Conservation (phyloP, 2,888 invertebrate genomes). For the Agonopterix alstromeriana region DNA sequence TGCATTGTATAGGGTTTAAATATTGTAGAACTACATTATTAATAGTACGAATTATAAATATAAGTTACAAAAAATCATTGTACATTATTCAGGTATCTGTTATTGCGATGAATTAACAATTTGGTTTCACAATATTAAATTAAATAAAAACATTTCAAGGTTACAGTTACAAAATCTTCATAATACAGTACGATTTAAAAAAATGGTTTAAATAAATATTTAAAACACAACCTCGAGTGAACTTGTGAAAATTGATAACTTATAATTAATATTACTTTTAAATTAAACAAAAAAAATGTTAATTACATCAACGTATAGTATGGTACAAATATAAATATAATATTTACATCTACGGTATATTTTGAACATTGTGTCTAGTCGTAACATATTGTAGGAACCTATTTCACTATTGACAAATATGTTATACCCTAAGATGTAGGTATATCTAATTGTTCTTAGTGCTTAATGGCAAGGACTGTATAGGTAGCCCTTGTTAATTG, state of each 20-base stretch:
- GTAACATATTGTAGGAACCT: slow-evolving; percentile 4
- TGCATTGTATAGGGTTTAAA: too few species aligned
- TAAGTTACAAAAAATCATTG: slow-evolving; percentile 42
- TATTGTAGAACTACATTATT: neutral
- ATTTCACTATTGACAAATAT: slow-evolving; percentile 2
- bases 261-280: slow-evolving; percentile 13
- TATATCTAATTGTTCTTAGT: neutral
- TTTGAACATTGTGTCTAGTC: slow-evolving; percentile 10
- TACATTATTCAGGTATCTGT: slow-evolving; percentile 59
- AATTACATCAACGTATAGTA: neutral
- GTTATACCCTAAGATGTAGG: neutral
- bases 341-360: slow-evolving; percentile 4
- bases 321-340: neutral
- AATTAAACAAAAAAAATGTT: neutral
- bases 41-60: slow-evolving; percentile 17
- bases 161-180: neutral
- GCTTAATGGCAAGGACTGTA: neutral
- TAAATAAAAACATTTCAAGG: slow-evolving; percentile 8
- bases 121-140: slow-evolving; percentile 19
- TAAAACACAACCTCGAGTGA: slow-evolving; percentile 68
- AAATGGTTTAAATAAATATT: slow-evolving; percentile 14
- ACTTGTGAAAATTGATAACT: slow-evolving; percentile 30
- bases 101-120: slow-evolving; percentile 39
- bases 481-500: too few species aligned
- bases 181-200: slow-evolving; percentile 8